Conservation (phyloP, 2,888 invertebrate genomes). For the Mythimna ferrago region DNA sequence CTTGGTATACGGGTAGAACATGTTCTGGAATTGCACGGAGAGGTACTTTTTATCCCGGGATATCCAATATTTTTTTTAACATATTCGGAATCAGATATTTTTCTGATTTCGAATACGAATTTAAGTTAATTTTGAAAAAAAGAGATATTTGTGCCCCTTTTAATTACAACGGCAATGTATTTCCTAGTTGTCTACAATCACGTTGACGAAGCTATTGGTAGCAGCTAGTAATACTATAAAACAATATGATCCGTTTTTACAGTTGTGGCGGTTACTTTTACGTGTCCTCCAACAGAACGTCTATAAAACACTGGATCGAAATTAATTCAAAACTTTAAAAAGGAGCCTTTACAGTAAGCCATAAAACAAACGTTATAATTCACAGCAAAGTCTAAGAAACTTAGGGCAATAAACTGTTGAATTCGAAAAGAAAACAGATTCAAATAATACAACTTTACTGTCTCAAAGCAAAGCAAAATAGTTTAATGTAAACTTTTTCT, state of each 20-base stretch:
- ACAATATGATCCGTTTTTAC: neutral
- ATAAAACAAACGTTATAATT: slow-evolving; percentile 39
- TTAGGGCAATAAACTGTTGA: slow-evolving; percentile 50
- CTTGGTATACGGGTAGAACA: too few species aligned
- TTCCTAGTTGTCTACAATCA: too few species aligned
- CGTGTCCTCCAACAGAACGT: neutral
- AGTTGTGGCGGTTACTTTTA: neutral
- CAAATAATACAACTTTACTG: slow-evolving; percentile 33
- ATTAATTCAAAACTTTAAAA: slow-evolving; percentile 25
- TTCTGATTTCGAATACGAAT: too few species aligned
- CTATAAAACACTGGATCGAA: slow-evolving; percentile 13
- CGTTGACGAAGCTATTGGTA: too few species aligned
- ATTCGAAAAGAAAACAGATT: slow-evolving; percentile 46
- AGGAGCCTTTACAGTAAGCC: slow-evolving; percentile 10
- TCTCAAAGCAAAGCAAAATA: slow-evolving; percentile 40
- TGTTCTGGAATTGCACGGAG: too few species aligned
- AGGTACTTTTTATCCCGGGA: too few species aligned
- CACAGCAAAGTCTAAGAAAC: slow-evolving; percentile 29
- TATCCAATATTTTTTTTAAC: too few species aligned
- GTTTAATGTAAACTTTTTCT: slow-evolving; percentile 50
- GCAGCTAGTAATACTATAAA: neutral
- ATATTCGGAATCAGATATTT: too few species aligned
- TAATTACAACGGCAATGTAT: too few species aligned
- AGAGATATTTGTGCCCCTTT: too few species aligned
- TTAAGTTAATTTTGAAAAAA: too few species aligned